Base-by-base conservation (phyloP, 2,113 vertebrate species). In the Clarias macrocephalus region DNA sequence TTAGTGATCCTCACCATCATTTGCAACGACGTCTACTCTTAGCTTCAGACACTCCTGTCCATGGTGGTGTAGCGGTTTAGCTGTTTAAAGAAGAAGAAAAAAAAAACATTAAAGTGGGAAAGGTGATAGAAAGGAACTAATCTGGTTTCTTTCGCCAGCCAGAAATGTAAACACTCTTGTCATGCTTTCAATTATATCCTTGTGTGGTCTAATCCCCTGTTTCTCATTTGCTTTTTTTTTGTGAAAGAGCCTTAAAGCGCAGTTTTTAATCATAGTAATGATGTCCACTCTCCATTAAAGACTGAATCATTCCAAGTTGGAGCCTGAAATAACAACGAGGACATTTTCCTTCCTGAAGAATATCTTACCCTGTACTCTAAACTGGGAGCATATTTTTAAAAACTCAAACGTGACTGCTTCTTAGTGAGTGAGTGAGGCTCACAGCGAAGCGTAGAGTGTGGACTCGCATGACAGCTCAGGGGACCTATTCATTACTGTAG, bases 31-130 rank as follows among this genome's bases (percentile, higher is more conserved):
- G 0, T 92, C 94, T 92, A 99, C 97, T 86, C 91, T 94, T 88
- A 99, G 91, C 92, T 94, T 96, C 88, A 99, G 93, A 90, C 98
- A 99, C 7, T 91, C 93, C 56, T 96, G 92, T 4, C 97, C 96
- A 0, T 97, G 96, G 82, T 95, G 96, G 88, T 97, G 95, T 82
- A 97, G 95, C 54, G 97, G 96, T 89, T 98, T 98, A 83, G 97
- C 98, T 99, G 92, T 1, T 33, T 85, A 57, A 30, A 18, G 30
- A 59, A 13, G 23, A 54, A 54, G 0, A n/a, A 28, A n/a, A 15
- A 56, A 56, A 79, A 91, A 88, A 54, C 84, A 13, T 30, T 91
- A 90, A 87, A 89, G n/a, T 57, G 65, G 37, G 18, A 25, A 86
- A 42, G n/a, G 57, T 33, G 37, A 65, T 25, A 54, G 48, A 59